Conservation (phyloP, 2,797 vertebrate genomes). For the Thamnophis elegans region DNA sequence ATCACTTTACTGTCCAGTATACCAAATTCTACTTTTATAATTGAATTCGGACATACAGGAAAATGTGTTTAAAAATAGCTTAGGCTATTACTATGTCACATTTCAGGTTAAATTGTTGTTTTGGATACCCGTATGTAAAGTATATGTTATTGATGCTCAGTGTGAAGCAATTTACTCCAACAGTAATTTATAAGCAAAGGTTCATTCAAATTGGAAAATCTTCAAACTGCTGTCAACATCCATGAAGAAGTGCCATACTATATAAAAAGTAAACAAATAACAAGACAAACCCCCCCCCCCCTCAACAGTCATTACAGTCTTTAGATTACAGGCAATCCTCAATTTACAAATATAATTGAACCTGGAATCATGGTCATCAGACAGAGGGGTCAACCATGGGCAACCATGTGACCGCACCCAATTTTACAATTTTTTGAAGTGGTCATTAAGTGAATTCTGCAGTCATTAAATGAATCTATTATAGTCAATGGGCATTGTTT, state of each 20-base stretch:
- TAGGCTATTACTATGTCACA: neutral
- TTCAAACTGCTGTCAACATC: neutral
- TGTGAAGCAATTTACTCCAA: neutral
- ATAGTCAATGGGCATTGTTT: neutral
- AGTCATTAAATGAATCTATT: neutral
- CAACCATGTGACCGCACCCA: neutral
- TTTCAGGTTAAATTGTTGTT: neutral
- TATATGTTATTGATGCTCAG: neutral
- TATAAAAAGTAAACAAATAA: neutral
- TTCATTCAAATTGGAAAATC: neutral
- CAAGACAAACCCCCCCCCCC: rapidly evolving
- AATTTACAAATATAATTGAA: neutral
- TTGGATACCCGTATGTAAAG: neutral
- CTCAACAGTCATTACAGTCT: neutral
- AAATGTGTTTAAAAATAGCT: neutral
- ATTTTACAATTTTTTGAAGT: neutral
- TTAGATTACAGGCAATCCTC: neutral
- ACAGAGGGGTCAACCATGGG: neutral
- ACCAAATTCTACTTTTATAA: neutral
- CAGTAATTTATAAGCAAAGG: neutral
- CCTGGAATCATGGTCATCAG: neutral
- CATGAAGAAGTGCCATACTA: neutral
- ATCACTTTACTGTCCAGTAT: neutral
- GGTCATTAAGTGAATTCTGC: neutral
- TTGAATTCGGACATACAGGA: neutral